These are phyloP conservation scores for Carposina sasakii DNA, from an alignment of 1,140 invertebrate species.

Conservation along the genomic window DNA sequence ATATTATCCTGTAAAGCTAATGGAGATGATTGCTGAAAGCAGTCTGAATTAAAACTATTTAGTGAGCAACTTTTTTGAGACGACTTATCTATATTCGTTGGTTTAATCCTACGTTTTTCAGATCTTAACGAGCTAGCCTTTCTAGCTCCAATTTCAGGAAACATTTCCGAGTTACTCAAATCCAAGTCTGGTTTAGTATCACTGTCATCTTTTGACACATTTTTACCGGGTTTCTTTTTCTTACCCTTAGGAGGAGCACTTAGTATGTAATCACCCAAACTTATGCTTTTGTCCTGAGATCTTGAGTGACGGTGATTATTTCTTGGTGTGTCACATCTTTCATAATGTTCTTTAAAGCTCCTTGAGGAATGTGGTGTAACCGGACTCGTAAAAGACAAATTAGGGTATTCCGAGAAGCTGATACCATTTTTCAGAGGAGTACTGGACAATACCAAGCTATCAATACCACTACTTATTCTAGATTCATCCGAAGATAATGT, in stretches of 20 bases:
- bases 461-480: slow-evolving; percentile 41
- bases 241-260: slow-evolving; percentile 44
- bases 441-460: slow-evolving; percentile 47
- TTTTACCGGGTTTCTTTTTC: slow-evolving; percentile 46
- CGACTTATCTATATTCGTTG: slow-evolving; percentile 54
- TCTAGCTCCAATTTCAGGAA: slow-evolving; percentile 60
- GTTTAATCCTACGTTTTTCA: slow-evolving; percentile 60
- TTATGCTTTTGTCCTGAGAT: slow-evolving; percentile 51
- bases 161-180: slow-evolving; percentile 54
- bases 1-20: slow-evolving; percentile 53
- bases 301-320: slow-evolving; percentile 39
- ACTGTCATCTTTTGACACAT: slow-evolving; percentile 44
- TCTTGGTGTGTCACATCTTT: slow-evolving; percentile 57
- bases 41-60: slow-evolving; percentile 47
- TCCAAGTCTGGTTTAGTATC: slow-evolving; percentile 46
- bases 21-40: slow-evolving; percentile 40
- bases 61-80: slow-evolving; percentile 48
- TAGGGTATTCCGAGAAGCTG: slow-evolving; percentile 64
- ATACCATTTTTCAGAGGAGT: slow-evolving; percentile 66
- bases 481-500: slow-evolving; percentile 56
- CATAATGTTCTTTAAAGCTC: slow-evolving; percentile 35
- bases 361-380: slow-evolving; percentile 47
- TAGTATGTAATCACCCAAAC: slow-evolving; percentile 56
- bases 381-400: slow-evolving; percentile 37
- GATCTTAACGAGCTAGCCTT: slow-evolving; percentile 46